A percentile compares a stretch with the other conserved stretches of the same genome.
Conservation (phyloP, 2,113 vertebrate genomes). For the Tympanuchus pallidicinctus region DNA sequence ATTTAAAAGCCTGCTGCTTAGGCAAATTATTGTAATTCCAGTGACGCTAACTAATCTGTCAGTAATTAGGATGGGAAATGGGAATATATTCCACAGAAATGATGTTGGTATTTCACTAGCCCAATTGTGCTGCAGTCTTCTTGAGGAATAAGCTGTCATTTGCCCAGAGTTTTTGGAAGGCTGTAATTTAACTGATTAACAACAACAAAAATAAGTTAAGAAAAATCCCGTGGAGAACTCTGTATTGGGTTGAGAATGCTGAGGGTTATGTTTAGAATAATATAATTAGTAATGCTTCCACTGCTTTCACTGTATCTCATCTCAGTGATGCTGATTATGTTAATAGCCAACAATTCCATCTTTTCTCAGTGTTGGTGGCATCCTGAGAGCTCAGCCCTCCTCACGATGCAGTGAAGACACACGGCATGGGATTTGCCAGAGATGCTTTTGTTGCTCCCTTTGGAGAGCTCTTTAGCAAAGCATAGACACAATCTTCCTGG, state of each 20-base stretch:
- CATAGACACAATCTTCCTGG: neutral
- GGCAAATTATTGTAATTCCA: slow-evolving; percentile 68
- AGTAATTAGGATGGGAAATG: slow-evolving; percentile 71
- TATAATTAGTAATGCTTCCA: neutral
- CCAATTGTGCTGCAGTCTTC: neutral
- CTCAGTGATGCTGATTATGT: neutral
- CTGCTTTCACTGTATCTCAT: slow-evolving; percentile 5
- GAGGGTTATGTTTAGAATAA: neutral
- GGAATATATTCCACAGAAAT: slow-evolving; percentile 45
- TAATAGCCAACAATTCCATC: slow-evolving; percentile 27
- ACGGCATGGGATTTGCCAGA: neutral
- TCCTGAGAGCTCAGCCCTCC: neutral
- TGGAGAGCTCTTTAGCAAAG: neutral
- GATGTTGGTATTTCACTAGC: slow-evolving; percentile 34
- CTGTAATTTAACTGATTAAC: slow-evolving; percentile 7
- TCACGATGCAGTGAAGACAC: neutral
- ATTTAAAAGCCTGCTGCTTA: slow-evolving; percentile 58
- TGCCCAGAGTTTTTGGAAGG: neutral
- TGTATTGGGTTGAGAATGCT: neutral
- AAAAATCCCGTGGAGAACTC: neutral
- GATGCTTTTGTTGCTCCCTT: neutral
- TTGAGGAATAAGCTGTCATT: slow-evolving; percentile 1
- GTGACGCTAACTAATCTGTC: slow-evolving; percentile 58
- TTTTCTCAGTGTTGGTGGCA: neutral
- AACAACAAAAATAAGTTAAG: neutral